Evolutionary conservation across 2,888 invertebrate genomes (phyloP).

Genomic region (Tetranychus truncatus): DNA sequence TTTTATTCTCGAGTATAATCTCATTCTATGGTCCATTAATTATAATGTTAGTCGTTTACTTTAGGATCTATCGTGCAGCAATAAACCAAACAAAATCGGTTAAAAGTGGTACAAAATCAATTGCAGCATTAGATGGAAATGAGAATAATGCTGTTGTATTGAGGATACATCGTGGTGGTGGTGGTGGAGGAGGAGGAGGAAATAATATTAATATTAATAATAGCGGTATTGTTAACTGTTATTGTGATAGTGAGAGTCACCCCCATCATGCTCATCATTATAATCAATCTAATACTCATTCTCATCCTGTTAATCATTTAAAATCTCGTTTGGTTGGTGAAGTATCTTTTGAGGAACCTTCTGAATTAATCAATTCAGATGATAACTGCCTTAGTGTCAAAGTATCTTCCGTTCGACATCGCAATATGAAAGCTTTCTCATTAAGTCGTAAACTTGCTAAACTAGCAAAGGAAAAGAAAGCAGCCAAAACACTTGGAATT

Average conservation of each 20-base stretch:
- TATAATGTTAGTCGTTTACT: constrained; percentile 96
- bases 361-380: constrained; percentile 10
- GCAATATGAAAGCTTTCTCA: constrained; percentile 57
- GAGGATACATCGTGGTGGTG: constrained; percentile 76
- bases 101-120: constrained; percentile 62
- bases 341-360: constrained; percentile 11
- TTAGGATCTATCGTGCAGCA: constrained; percentile 82
- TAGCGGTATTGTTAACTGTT: background rate
- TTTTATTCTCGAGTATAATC: constrained; percentile 90
- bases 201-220: background rate
- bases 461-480: constrained; percentile 90
- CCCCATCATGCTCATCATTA: background rate
- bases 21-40: constrained; percentile 90
- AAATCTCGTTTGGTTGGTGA: background rate
- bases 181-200: constrained; percentile 32
- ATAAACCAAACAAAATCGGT: constrained; percentile 74
- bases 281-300: background rate
- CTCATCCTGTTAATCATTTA: background rate
- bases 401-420: background rate
- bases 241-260: background rate
- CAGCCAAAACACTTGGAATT: constrained; percentile 87
- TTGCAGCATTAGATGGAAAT: constrained; percentile 36
- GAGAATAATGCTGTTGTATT: constrained; percentile 49
- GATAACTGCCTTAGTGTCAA: constrained; percentile 13
- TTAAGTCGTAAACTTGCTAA: constrained; percentile 78